Evolutionary conservation across 2,888 invertebrate genomes (phyloP).

Genomic region (Drosophila ezoana): DNA sequence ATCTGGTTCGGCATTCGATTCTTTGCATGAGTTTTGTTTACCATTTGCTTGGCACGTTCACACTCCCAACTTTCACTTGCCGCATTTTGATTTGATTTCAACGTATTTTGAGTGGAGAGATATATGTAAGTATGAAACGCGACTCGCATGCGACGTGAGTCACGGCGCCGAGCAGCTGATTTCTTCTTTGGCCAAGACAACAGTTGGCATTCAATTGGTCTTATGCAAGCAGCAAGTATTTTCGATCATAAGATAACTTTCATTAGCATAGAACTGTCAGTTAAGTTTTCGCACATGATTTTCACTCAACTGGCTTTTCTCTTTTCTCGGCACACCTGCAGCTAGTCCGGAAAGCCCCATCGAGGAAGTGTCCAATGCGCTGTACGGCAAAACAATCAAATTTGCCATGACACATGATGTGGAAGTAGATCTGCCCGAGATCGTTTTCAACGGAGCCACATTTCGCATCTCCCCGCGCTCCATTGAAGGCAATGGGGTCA

Average conservation of each 20-base stretch:
- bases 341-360: conserved; percentile 87
- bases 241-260: conserved; percentile 37
- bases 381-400: conserved; percentile 89
- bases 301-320: conserved; percentile 22
- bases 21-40: conserved; percentile 74
- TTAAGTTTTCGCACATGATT: conserved; percentile 9
- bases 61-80: conserved; percentile 72
- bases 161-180: conserved; percentile 54
- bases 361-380: conserved; percentile 90
- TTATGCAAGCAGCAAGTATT: conserved; percentile 37
- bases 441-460: conserved; percentile 90
- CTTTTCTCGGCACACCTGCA: conserved; percentile 12
- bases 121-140: conserved; percentile 13
- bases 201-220: conserved; percentile 2
- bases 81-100: conserved; percentile 73
- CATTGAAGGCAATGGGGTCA: conserved; percentile 90
- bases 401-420: conserved; percentile 92
- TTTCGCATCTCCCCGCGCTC: conserved; percentile 91
- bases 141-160: conserved; percentile 62
- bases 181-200: conserved; percentile 41
- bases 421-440: conserved; percentile 89
- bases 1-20: conserved; percentile 62
- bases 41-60: conserved; percentile 66
- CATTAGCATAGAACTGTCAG: conserved; percentile 47
- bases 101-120: conserved; percentile 45